These are phyloP conservation scores for Palythoa grandiflora DNA, from an alignment of 92 coral and sea anemone species.

Conservation along the genomic window DNA sequence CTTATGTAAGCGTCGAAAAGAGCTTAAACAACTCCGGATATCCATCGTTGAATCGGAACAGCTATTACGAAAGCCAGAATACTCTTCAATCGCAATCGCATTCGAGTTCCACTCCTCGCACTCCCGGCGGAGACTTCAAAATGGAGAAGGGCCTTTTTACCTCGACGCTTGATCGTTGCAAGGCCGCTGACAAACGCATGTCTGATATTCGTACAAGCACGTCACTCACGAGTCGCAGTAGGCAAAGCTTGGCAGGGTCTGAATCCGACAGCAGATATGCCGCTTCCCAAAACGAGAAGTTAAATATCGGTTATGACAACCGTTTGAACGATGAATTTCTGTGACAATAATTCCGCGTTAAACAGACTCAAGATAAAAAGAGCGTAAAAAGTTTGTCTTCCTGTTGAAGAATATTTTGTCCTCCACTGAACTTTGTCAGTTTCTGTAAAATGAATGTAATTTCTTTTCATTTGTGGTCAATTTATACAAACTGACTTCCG, in stretches of 20 bases:
- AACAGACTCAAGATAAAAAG: neutral
- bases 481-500: no score
- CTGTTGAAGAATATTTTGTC: neutral
- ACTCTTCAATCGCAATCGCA: constrained; percentile 28
- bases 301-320: constrained; percentile 36
- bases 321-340: constrained; percentile 26
- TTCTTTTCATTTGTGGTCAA: no score
- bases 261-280: constrained; percentile 25
- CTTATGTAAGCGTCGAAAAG: neutral
- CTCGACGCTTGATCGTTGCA: constrained; percentile 34
- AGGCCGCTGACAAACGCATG: constrained; percentile 45
- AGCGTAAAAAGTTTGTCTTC: neutral
- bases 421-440: neutral
- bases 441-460: no score
- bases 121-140: constrained; percentile 38
- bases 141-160: constrained; percentile 38
- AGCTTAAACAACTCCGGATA: neutral
- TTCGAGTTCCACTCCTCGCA: constrained; percentile 42
- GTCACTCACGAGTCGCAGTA: constrained; percentile 37
- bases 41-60: neutral
- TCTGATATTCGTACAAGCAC: constrained; percentile 38
- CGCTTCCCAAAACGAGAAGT: neutral
- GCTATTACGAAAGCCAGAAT: constrained; percentile 28
- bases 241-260: constrained; percentile 32
- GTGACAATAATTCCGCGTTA: neutral